Conservation (phyloP, 53 echinoderm and acorn worm species). For the Glandiceps talaboti region DNA sequence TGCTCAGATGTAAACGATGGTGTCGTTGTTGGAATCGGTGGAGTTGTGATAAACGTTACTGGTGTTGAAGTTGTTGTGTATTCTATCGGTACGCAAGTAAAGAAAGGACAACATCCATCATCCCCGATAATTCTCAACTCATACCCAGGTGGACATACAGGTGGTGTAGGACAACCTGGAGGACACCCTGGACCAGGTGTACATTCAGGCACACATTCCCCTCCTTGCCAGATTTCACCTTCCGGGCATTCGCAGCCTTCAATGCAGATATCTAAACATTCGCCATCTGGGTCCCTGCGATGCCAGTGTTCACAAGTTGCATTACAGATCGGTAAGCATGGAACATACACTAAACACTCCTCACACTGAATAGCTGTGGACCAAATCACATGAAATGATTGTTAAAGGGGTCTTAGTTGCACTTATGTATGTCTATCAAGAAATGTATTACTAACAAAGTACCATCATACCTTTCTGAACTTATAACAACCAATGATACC, state of each 20-base stretch:
- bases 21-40: not conserved
- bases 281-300: conserved; percentile 30
- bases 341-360: conserved; percentile 64
- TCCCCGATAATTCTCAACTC: not conserved
- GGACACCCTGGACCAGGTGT: conserved; percentile 5
- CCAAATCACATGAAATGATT: too few relatives aligned
- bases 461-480: too few relatives aligned
- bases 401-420: too few relatives aligned
- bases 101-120: not conserved
- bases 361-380: conserved; percentile 78
- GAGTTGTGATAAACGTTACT: not conserved
- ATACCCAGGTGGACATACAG: not conserved
- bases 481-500: too few relatives aligned
- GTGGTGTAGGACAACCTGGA: conserved; percentile 10
- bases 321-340: conserved; percentile 70
- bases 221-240: conserved; percentile 40
- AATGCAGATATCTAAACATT: conserved; percentile 76
- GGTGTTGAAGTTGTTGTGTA: not conserved
- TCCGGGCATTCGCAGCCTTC: conserved; percentile 79
- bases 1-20: too few relatives aligned
- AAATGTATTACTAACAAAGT: not conserved
- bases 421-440: not conserved
- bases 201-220: conserved; percentile 59
- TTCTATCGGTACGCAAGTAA: not conserved
- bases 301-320: conserved; percentile 32